These are phyloP conservation scores for Beaufortia kweichowensis DNA, from an alignment of 2,113 vertebrate species.

Conservation along the genomic window DNA sequence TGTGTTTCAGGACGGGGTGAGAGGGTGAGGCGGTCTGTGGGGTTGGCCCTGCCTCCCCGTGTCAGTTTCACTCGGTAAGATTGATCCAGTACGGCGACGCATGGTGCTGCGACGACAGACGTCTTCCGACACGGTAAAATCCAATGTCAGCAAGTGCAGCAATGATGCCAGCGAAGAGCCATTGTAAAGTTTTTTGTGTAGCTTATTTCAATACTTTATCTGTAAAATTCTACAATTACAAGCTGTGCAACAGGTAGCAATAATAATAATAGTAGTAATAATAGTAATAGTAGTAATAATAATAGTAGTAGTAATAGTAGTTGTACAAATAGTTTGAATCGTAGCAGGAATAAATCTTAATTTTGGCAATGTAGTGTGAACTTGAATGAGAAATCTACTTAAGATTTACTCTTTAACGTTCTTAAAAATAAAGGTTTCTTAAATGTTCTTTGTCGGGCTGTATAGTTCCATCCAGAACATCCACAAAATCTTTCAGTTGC, in stretches of 20 bases:
- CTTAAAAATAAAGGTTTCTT: no score
- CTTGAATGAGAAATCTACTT: no score
- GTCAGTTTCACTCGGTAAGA: slow-evolving; percentile 38
- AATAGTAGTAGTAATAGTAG: slow-evolving; percentile 59
- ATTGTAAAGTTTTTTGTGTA: neutral
- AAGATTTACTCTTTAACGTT: no score
- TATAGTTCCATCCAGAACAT: no score
- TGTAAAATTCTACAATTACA: neutral
- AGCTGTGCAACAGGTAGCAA: slow-evolving; percentile 33
- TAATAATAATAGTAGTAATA: slow-evolving; percentile 65
- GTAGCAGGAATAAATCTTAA: slow-evolving; percentile 55
- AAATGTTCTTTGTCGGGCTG: no score
- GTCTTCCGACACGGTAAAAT: slow-evolving; percentile 21
- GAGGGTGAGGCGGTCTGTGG: slow-evolving; percentile 33
- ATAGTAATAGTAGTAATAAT: slow-evolving; percentile 61
- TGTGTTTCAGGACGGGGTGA: slow-evolving; percentile 35
- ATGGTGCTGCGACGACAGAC: slow-evolving; percentile 39
- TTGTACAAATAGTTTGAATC: slow-evolving; percentile 51
- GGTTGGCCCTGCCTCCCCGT: slow-evolving; percentile 26
- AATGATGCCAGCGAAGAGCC: neutral
- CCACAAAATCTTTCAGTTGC: no score
- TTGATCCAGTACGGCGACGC: slow-evolving; percentile 38
- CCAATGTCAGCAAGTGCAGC: slow-evolving; percentile 19
- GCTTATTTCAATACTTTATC: neutral
- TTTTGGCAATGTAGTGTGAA: slow-evolving; percentile 46